Conservation (phyloP, 2,113 vertebrate genomes). For the Semicossyphus pulcher region DNA sequence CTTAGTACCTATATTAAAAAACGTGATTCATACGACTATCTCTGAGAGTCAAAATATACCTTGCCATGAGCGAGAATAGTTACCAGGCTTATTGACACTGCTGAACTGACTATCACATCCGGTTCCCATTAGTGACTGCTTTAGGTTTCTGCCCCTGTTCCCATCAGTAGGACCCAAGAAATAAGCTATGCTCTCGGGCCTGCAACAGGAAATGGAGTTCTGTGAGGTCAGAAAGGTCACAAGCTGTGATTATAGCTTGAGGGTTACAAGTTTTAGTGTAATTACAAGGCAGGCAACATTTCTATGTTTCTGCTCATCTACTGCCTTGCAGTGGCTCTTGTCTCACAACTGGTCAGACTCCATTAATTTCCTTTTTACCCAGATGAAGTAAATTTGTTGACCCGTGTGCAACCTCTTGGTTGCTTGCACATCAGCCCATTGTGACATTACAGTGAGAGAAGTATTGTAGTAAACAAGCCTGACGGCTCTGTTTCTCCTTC, state of each 20-base stretch:
- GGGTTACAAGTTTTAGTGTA: constrained; percentile 41
- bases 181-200: constrained; percentile 12
- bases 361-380: neutral
- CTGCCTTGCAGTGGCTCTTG: constrained; percentile 3
- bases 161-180: constrained; percentile 25
- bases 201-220: constrained; percentile 71
- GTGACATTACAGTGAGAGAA: neutral
- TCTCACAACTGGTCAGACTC: constrained; percentile 3
- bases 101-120: neutral
- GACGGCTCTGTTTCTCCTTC: too few relatives aligned
- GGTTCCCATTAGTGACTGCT: constrained; percentile 13
- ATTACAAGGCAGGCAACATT: neutral
- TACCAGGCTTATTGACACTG: neutral
- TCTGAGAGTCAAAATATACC: too few relatives aligned
- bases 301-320: neutral
- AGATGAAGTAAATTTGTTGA: neutral
- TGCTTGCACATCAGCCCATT: constrained; percentile 1
- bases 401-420: neutral
- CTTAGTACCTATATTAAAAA: neutral
- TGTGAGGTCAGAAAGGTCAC: constrained; percentile 59
- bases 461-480: constrained; percentile 12
- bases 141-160: constrained; percentile 21
- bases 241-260: constrained; percentile 46
- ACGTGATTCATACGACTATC: too few relatives aligned
- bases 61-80: neutral